Evolutionary conservation across 2,797 vertebrate species (phyloP).

Genomic region (Cetoscarus ocellatus): DNA sequence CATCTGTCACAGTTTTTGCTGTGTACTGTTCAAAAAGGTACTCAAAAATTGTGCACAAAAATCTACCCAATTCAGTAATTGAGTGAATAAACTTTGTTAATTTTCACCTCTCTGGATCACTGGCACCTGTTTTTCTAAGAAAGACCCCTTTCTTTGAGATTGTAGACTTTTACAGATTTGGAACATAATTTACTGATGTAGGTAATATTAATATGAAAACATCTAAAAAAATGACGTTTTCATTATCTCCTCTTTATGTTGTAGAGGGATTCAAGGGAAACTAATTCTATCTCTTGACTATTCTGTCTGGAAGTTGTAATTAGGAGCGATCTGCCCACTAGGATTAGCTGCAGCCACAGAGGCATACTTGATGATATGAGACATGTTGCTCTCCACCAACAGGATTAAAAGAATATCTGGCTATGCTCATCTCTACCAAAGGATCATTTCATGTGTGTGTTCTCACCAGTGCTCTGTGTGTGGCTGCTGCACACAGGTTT

Average conservation of each 20-base stretch:
- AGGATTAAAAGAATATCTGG: conserved; percentile 73
- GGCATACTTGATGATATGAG: conserved; percentile 50
- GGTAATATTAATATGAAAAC: too few species aligned
- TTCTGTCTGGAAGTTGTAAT: conserved; percentile 6
- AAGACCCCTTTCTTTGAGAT: too few species aligned
- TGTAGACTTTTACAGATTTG: too few species aligned
- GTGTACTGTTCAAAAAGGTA: too few species aligned
- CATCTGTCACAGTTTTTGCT: too few species aligned
- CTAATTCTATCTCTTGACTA: neutral
- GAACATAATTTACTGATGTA: too few species aligned
- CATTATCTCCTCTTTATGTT: neutral
- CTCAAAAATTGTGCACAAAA: too few species aligned
- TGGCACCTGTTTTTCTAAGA: too few species aligned
- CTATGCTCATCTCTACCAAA: conserved; percentile 59
- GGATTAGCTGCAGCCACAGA: conserved; percentile 51
- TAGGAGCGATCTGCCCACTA: conserved; percentile 36
- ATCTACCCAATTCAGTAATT: too few species aligned
- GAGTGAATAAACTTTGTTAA: too few species aligned
- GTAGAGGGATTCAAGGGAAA: neutral
- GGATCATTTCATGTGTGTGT: conserved; percentile 59
- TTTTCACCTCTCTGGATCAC: too few species aligned
- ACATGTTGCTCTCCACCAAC: conserved; percentile 47
- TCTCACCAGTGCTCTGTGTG: conserved; percentile 55
- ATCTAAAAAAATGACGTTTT: neutral
- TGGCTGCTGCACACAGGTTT: conserved; percentile 42